A percentile compares a stretch with the other conserved stretches of the same genome.
Conservation (phyloP, 2,113 vertebrate species). For the Elgaria multicarinata region DNA sequence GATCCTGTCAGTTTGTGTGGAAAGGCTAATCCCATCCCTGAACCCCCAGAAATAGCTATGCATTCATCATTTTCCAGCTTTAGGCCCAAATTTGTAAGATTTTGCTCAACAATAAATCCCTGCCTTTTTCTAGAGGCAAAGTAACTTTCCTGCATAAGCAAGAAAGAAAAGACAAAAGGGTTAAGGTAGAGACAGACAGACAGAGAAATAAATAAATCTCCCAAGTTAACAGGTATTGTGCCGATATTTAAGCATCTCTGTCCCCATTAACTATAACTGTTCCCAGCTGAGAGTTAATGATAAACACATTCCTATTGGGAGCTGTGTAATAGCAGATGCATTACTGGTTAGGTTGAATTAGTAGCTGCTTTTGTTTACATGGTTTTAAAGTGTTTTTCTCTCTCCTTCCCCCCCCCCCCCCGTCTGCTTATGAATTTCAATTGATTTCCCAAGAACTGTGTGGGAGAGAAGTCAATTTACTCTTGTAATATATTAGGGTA, state of each 20-base stretch:
- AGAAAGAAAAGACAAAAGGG: not conserved
- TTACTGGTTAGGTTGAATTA: not conserved
- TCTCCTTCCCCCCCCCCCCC: not conserved
- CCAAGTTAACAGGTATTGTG: not conserved
- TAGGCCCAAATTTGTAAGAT: not conserved
- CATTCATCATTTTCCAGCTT: not conserved
- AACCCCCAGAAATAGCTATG: too few relatives aligned
- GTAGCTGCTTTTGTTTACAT: slow-evolving; percentile 23
- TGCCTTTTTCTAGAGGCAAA: not conserved
- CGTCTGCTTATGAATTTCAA: slow-evolving; percentile 20
- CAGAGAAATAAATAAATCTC: too few relatives aligned
- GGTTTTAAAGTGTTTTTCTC: not conserved
- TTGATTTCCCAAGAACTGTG: not conserved
- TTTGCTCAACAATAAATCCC: not conserved
- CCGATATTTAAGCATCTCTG: not conserved
- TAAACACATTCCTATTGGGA: not conserved
- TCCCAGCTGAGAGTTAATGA: slow-evolving; percentile 25
- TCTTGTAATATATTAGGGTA: not conserved
- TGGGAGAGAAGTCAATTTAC: not conserved
- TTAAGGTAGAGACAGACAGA: not conserved
- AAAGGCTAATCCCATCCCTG: not conserved
- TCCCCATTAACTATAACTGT: not conserved
- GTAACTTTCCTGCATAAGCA: too few relatives aligned
- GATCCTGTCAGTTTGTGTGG: not conserved
- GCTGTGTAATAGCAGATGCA: not conserved